Conservation (phyloP, 2,888 invertebrate species). For the Plutella xylostella region DNA sequence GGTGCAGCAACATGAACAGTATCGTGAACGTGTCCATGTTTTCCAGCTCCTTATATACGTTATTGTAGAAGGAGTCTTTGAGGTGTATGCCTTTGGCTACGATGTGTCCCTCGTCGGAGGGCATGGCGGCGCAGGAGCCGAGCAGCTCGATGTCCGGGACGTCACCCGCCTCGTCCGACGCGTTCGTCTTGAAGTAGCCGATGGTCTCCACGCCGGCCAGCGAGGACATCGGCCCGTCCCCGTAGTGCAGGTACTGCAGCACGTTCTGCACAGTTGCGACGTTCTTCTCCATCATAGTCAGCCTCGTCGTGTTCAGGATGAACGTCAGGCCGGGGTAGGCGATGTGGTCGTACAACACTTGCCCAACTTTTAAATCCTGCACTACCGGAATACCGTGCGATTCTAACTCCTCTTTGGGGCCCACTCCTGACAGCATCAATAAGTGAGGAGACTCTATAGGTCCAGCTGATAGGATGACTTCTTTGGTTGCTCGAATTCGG, state of each 20-base stretch:
- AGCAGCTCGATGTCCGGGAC: constrained; percentile 76
- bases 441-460: constrained; percentile 86
- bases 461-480: constrained; percentile 75
- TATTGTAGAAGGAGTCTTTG: constrained; percentile 49
- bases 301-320: constrained; percentile 50
- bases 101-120: constrained; percentile 62
- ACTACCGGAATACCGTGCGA: constrained; percentile 70
- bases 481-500: constrained; percentile 52
- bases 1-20: constrained; percentile 69
- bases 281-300: constrained; percentile 35
- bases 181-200: constrained; percentile 69
- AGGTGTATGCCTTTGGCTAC: constrained; percentile 48
- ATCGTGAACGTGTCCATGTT: constrained; percentile 54
- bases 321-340: constrained; percentile 71
- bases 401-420: constrained; percentile 71
- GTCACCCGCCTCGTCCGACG: constrained; percentile 59
- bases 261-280: constrained; percentile 37
- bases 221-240: constrained; percentile 64
- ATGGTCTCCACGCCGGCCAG: constrained; percentile 70
- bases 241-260: constrained; percentile 43
- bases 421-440: constrained; percentile 74
- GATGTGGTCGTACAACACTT: constrained; percentile 76
- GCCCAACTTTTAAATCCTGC: constrained; percentile 74
- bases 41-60: constrained; percentile 48
- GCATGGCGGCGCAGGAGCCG: constrained; percentile 67